Evolutionary conservation across 1,140 invertebrate genomes (phyloP), one percentile per base, ranked within the genome.

Genomic region (Zophobas atratus): DNA sequence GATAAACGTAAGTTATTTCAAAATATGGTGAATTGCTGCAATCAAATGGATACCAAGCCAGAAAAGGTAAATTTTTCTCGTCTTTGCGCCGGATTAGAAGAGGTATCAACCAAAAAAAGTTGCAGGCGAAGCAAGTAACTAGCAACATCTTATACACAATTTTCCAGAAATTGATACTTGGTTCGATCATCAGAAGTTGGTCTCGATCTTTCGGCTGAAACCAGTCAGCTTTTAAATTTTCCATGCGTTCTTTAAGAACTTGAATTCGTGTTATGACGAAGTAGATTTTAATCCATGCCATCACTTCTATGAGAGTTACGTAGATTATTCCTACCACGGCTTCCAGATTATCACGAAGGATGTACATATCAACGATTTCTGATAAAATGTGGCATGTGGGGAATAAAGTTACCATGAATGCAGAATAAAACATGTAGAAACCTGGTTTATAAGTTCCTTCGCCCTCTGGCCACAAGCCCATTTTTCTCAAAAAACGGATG

Each of bases 401-500:
- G 35, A 60, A 60, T 60, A 35, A 20, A 35, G 35, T 1, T 1
- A 60, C 6, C 2, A 60, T 20, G 36, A 60, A 20, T 3, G 56
- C n/a, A n/a, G 56, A 33, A 8, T 60, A 39, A 8, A 60, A n/a
- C 5, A 39, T 39, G 56, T 60, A 60, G 6, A 38, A 2, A 60
- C 35, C 35, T 2, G 35, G 5, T 39, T 60, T 60, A 6, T 60
- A 60, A n/a, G 33, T 36, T n/a, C 38, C 56, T 36, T 60, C 56
- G 35, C 56, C 56, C n/a, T 39, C 38, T 6, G 56, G 56, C 56
- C 56, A 60, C 35, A 60, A n/a, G 1, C 56, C 56, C 32, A 60
- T 38, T 38, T 36, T 4, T 60, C 56, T 0, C 6, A 60, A 36
- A 4, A 39, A 5, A 1, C 33, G 20, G 1, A 60, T 3, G 6